phyloP scores from a whole-genome alignment of 2,113 vertebrate species.

The Damaliscus lunatus region DNA sequence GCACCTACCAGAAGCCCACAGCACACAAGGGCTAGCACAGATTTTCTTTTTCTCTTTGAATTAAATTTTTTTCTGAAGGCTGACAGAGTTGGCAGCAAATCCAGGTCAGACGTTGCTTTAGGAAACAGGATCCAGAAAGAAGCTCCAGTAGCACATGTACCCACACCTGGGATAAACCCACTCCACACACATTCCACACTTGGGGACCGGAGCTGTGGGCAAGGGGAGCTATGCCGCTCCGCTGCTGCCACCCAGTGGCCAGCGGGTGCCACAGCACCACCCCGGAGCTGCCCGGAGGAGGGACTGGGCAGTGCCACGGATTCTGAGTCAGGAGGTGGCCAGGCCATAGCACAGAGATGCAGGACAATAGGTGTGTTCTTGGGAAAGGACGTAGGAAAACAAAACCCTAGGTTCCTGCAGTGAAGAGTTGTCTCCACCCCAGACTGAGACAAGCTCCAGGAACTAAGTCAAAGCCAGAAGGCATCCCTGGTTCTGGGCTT shows the following conservation, averaged over 20 bases:
- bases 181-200: not conserved
- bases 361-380: not conserved
- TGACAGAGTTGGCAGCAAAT: not conserved
- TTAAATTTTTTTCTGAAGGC: not conserved
- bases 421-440: not conserved
- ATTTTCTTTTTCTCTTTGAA: constrained; percentile 39
- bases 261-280: accelerated
- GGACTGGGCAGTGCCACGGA: not conserved
- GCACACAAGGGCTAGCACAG: not conserved
- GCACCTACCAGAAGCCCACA: not conserved
- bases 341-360: not conserved
- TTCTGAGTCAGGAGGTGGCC: not conserved
- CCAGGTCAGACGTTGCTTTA: constrained; percentile 15
- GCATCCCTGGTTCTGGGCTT: constrained; percentile 1
- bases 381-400: not conserved
- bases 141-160: not conserved
- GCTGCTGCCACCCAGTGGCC: constrained; percentile 59
- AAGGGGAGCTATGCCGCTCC: not conserved
- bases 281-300: not conserved
- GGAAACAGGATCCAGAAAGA: constrained; percentile 34
- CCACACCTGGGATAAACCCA: not conserved
- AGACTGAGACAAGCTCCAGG: not conserved
- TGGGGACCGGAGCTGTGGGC: not conserved
- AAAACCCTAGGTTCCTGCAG: not conserved
- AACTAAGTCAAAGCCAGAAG: not conserved